Evolutionary conservation across 2,113 vertebrate species (phyloP), one percentile per base, ranked within the genome.

Genomic region (Malurus alboscapulatus): DNA sequence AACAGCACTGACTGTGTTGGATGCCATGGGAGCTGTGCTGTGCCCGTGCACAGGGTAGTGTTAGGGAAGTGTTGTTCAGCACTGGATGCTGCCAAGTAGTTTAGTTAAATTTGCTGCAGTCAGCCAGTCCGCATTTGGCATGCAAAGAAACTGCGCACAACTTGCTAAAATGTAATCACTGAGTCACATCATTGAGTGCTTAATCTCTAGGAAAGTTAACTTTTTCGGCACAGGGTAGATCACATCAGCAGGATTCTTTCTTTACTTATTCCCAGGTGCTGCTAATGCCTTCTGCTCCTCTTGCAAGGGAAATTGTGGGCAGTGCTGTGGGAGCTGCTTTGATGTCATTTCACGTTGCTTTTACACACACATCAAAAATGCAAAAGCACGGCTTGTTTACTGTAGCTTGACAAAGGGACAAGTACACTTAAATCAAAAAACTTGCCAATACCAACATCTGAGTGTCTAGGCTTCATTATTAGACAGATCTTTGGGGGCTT

Each of bases 101-200:
- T 94, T 48, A 54, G 88, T 83, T 88, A 78, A 88, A 91, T 96
- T 82, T 94, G 95, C 95, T 95, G 63, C 92, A 93, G 75, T 95
- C 94, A 91, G 94, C 81, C 92, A 94, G 81, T 96, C 91, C 65
- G 24, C 90, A 54, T 81, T 96, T 95, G 90, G 95, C 92, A 94
- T 58, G 44, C 81, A 92, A 85, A 95, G 87, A 87, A 96, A 96
- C 63, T 88, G 87, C 45, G 17, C 75, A 84, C 91, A 83, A 91
- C 82, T 92, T 97, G 93, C 95, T 97, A 95, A 98, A 96, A 95
- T 94, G 92, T 97, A 97, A 95, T 96, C 96, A 96, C 95, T 90
- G 95, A 96, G 93, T 96, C 95, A 96, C 96, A 90, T 95, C 95
- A 88, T 29, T 96, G 90, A 94, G 65, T 89, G 68, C 78, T 66